A percentile compares a stretch with the other conserved stretches of the same genome.
phyloP scores from a whole-genome alignment of 2,113 vertebrate genomes.

The Capreolus pygargus region DNA sequence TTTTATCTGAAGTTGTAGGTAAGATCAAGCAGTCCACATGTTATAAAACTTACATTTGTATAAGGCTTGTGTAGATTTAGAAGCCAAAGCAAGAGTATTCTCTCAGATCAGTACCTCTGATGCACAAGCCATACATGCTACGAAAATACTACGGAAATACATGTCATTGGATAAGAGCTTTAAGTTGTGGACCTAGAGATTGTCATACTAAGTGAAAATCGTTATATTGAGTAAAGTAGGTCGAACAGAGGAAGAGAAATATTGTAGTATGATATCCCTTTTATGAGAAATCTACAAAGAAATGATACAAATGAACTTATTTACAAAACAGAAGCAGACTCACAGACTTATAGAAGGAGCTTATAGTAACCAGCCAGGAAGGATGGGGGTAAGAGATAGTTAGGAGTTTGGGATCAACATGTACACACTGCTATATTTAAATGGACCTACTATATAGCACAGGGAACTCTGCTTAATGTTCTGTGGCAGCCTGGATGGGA shows the following conservation, averaged over 20 bases:
- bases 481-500: background rate
- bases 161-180: conserved; percentile 16
- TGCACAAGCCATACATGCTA: background rate
- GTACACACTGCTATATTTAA: background rate
- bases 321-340: background rate
- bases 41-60: conserved; percentile 47
- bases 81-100: background rate
- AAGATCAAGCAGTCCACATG: background rate
- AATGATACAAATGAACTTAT: background rate
- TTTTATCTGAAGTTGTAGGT: conserved; percentile 48
- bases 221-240: background rate
- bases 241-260: background rate
- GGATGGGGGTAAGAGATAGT: background rate
- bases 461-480: background rate
- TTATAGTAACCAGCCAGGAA: background rate
- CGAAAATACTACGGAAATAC: background rate
- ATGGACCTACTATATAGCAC: background rate
- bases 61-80: conserved; percentile 50
- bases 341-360: background rate
- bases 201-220: background rate
- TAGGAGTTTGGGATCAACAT: background rate
- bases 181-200: conserved; percentile 44
- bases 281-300: background rate
- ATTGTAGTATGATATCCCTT: background rate
- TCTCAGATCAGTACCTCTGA: background rate